phyloP scores from a whole-genome alignment of 2,888 invertebrate genomes.

The Myathropa florea region DNA sequence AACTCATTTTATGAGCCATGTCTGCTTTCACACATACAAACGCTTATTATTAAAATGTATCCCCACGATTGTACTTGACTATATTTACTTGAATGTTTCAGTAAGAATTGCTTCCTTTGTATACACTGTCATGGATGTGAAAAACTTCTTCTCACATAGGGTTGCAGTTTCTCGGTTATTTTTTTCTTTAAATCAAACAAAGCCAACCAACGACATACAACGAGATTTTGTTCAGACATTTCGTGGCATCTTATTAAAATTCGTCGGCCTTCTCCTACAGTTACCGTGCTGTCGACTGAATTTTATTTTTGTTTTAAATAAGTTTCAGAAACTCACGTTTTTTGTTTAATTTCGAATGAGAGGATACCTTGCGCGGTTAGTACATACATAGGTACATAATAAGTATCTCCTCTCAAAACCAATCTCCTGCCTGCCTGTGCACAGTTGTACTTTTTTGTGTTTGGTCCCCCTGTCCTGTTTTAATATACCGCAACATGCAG shows the following conservation, averaged over 20 bases:
- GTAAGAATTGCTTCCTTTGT: background rate
- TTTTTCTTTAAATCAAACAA: background rate
- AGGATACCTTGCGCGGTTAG: background rate
- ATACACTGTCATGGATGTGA: background rate
- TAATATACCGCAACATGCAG: constrained; percentile 30
- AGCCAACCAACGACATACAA: background rate
- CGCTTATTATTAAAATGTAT: background rate
- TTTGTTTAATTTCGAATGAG: background rate
- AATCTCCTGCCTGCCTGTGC: background rate
- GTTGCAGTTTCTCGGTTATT: background rate
- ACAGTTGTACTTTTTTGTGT: constrained; percentile 1
- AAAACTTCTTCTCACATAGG: background rate
- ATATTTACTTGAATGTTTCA: background rate
- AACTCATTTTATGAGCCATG: background rate
- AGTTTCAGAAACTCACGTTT: background rate
- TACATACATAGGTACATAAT: background rate
- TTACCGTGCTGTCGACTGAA: background rate
- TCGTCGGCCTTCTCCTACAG: background rate
- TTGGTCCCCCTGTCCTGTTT: background rate
- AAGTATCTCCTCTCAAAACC: constrained; percentile 9
- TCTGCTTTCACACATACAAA: background rate
- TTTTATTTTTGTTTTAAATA: background rate
- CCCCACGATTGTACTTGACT: background rate
- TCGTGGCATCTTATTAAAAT: background rate
- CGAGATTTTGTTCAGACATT: background rate